phyloP scores from a whole-genome alignment of 2,888 invertebrate species.

The Drosophila gaucha region DNA sequence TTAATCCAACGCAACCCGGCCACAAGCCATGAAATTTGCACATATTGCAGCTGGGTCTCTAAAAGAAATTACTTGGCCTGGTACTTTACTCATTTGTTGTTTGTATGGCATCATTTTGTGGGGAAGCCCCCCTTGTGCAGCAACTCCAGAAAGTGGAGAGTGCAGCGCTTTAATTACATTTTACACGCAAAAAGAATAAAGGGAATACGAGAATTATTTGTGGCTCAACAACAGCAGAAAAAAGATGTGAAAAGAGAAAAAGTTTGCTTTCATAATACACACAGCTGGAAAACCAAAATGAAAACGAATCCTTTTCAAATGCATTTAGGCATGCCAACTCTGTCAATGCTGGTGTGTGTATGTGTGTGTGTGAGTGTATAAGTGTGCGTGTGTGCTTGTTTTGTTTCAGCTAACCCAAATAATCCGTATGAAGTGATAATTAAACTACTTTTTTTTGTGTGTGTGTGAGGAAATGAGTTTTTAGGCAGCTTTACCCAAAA shows the following conservation, averaged over 20 bases:
- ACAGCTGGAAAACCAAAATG: constrained; percentile 33
- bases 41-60: constrained; percentile 27
- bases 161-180: constrained; percentile 62
- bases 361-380: constrained; percentile 6
- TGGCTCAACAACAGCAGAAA: neutral
- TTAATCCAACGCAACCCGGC: constrained; percentile 47
- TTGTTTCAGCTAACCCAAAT: constrained; percentile 63
- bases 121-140: too few relatives aligned
- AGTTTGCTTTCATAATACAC: constrained; percentile 33
- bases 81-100: constrained; percentile 44
- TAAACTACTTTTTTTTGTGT: constrained; percentile 56
- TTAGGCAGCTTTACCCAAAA: constrained; percentile 3
- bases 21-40: constrained; percentile 56
- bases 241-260: constrained; percentile 11
- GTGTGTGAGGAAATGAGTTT: constrained; percentile 28
- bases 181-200: constrained; percentile 44
- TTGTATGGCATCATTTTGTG: constrained; percentile 49
- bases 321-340: constrained; percentile 49
- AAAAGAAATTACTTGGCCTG: constrained; percentile 53
- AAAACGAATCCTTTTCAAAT: constrained; percentile 65
- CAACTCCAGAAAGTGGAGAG: constrained; percentile 8
- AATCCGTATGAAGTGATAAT: constrained; percentile 68
- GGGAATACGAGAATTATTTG: constrained; percentile 45
- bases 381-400: neutral
- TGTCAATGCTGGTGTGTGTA: constrained; percentile 1